A percentile compares a stretch with the other conserved stretches of the same genome.
These are phyloP conservation scores for Anniella stebbinsi DNA, from an alignment of 2,797 vertebrate species.

Conservation along the genomic window DNA sequence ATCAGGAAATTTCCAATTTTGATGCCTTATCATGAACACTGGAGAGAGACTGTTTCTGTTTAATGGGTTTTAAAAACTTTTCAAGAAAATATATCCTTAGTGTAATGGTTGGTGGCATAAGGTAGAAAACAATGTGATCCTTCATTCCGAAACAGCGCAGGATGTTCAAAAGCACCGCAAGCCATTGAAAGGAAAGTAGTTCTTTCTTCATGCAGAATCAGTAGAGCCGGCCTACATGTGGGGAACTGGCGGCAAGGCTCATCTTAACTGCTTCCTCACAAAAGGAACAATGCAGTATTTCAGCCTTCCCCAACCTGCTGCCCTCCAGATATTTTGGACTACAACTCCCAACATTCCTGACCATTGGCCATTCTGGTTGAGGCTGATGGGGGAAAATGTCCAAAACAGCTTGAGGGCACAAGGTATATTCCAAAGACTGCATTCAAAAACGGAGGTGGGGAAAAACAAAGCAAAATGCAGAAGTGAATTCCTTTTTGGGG, in stretches of 20 bases:
- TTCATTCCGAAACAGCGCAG: conserved; percentile 24
- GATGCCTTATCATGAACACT: conserved; percentile 66
- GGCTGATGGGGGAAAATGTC: too few relatives aligned
- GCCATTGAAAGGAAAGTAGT: not conserved
- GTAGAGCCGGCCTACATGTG: not conserved
- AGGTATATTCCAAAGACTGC: not conserved
- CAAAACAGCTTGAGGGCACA: too few relatives aligned
- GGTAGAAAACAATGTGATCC: conserved; percentile 38
- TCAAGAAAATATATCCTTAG: conserved; percentile 49
- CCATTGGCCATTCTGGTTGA: too few relatives aligned
- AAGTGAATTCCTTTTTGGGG: not conserved
- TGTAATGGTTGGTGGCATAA: conserved; percentile 45
- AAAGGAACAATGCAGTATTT: not conserved
- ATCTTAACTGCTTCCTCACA: not conserved
- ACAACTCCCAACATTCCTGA: too few relatives aligned
- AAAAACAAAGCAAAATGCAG: not conserved
- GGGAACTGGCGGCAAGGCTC: not conserved
- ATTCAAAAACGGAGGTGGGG: not conserved
- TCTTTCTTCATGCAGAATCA: not conserved
- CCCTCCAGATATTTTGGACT: too few relatives aligned
- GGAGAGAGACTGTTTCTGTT: conserved; percentile 64
- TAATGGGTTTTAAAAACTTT: conserved; percentile 57
- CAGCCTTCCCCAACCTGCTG: too few relatives aligned
- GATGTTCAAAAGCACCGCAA: conserved; percentile 36
- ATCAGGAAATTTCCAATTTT: conserved; percentile 57